Conservation (phyloP, 2,888 invertebrate genomes). For the Peribatodes rhomboidaria region DNA sequence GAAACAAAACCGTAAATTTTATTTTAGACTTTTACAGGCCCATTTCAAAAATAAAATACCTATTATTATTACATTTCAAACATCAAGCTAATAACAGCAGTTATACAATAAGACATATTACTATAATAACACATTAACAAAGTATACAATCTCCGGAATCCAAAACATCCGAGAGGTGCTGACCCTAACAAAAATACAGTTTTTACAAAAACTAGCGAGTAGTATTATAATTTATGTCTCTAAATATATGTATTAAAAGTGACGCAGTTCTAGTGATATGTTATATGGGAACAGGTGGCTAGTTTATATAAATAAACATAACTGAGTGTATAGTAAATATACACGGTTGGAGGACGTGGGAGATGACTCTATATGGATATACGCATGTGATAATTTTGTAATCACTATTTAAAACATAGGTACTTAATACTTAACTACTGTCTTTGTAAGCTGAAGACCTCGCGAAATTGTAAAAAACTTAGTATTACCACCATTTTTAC, state of each 20-base stretch:
- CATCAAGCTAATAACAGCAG: no score
- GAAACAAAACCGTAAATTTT: no score
- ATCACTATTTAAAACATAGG: no score
- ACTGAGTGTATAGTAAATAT: not conserved
- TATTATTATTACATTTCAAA: no score
- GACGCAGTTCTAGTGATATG: constrained; percentile 43
- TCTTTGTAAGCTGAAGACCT: no score
- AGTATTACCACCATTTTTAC: no score
- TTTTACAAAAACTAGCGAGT: constrained; percentile 13
- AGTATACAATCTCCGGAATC: constrained; percentile 3
- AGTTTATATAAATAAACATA: constrained; percentile 10
- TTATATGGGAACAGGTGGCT: constrained; percentile 49
- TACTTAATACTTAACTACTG: no score
- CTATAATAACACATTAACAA: not conserved
- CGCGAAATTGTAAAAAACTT: no score
- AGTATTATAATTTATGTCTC: constrained; percentile 33
- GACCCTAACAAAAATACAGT: constrained; percentile 19
- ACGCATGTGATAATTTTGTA: no score
- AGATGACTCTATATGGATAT: not conserved
- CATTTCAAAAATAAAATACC: no score
- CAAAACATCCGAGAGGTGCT: constrained; percentile 10
- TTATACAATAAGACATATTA: not conserved
- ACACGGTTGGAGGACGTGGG: not conserved
- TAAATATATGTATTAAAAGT: constrained; percentile 37
- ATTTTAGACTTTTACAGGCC: no score